Conservation (phyloP, 1,140 invertebrate genomes). For the Schlechtendalia chinensis region DNA sequence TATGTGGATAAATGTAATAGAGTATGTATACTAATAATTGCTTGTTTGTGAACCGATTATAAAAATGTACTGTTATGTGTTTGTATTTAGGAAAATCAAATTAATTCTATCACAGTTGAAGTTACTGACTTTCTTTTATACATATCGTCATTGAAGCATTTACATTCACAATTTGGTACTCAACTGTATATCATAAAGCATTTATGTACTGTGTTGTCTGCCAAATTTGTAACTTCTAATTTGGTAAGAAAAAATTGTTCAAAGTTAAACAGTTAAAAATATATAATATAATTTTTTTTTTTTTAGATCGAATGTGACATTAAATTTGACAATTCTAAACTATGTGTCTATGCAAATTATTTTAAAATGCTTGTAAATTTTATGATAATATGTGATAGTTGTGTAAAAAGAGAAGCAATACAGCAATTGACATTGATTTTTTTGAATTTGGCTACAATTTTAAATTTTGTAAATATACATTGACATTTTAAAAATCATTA, state of each 20-base stretch:
- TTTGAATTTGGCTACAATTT: constrained; percentile 6
- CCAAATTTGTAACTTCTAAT: constrained; percentile 8
- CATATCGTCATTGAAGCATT: constrained; percentile 32
- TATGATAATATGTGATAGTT: constrained; percentile 17
- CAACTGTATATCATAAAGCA: constrained; percentile 32
- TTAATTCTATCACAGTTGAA: constrained; percentile 39
- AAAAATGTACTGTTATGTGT: background rate
- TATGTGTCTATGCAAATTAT: constrained; percentile 38
- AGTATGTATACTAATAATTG: background rate
- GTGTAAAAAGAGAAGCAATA: constrained; percentile 41
- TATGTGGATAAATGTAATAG: constrained; percentile 18
- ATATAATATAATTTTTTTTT: background rate
- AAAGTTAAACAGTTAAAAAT: background rate
- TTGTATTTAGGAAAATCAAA: constrained; percentile 31
- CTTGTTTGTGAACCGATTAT: background rate
- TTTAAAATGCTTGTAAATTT: constrained; percentile 35
- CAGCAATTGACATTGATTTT: constrained; percentile 36
- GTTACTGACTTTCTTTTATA: constrained; percentile 27
- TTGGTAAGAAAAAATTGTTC: background rate
- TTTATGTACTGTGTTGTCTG: constrained; percentile 12
- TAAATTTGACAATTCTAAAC: constrained; percentile 29
- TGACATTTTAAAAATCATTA: background rate
- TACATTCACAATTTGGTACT: constrained; percentile 38
- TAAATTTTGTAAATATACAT: constrained; percentile 40
- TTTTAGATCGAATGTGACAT: constrained; percentile 16